These are phyloP conservation scores for Neodontobutis hainanensis DNA, from an alignment of 2,113 vertebrate species.

Conservation along the genomic window DNA sequence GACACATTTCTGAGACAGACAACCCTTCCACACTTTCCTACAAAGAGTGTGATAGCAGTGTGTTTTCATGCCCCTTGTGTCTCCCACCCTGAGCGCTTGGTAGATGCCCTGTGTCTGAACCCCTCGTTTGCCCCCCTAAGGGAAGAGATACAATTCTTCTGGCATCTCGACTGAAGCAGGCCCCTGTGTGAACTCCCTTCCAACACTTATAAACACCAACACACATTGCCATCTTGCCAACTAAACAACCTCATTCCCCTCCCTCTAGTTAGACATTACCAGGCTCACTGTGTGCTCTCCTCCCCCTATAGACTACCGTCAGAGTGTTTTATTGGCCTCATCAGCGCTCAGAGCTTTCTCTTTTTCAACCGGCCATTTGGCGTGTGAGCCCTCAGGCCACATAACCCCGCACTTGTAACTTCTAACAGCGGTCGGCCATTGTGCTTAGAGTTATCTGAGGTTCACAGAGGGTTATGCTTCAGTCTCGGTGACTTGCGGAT, in stretches of 20 bases:
- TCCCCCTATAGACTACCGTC: slow-evolving; percentile 18
- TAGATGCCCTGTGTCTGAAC: slow-evolving; percentile 69
- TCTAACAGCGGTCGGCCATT: slow-evolving; percentile 49
- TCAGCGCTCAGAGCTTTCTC: slow-evolving; percentile 49
- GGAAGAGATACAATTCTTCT: slow-evolving; percentile 62
- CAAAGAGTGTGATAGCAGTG: slow-evolving; percentile 36
- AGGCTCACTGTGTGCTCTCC: slow-evolving; percentile 44
- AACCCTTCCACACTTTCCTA: slow-evolving; percentile 1
- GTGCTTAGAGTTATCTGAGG: slow-evolving; percentile 56
- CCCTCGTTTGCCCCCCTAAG: slow-evolving; percentile 34
- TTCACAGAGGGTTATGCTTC: slow-evolving; percentile 25
- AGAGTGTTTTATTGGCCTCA: slow-evolving; percentile 65
- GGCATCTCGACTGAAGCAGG: slow-evolving; percentile 53
- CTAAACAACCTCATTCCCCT: slow-evolving; percentile 57
- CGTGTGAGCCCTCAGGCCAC: slow-evolving; percentile 50
- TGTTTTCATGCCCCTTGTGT: slow-evolving; percentile 68
- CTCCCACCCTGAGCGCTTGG: slow-evolving; percentile 36
- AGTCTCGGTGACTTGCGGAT: slow-evolving; percentile 19
- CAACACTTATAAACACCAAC: slow-evolving; percentile 46
- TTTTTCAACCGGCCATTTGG: slow-evolving; percentile 49
- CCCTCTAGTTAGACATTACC: slow-evolving; percentile 73
- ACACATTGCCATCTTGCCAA: slow-evolving; percentile 34
- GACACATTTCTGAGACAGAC: slow-evolving; percentile 20
- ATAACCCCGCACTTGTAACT: slow-evolving; percentile 34
- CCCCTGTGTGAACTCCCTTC: slow-evolving; percentile 62